Conservation (phyloP, 1,140 invertebrate species). For the Diuraphis noxia region DNA sequence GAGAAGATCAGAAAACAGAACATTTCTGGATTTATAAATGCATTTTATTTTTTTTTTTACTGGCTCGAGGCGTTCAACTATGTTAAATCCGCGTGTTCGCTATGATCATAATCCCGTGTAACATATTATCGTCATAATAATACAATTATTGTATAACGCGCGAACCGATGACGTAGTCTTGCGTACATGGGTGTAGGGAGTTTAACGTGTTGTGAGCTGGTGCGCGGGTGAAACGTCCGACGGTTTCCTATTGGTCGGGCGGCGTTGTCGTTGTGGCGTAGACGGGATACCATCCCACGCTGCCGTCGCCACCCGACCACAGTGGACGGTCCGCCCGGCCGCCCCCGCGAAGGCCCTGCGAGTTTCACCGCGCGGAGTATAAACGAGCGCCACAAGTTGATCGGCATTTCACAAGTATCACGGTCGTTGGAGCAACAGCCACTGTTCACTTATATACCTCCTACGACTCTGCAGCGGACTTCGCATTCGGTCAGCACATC, state of each 20-base stretch:
- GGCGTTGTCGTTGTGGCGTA: slow-evolving; percentile 20
- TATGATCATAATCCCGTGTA: not conserved
- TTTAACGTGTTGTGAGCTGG: not conserved
- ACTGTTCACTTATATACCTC: not conserved
- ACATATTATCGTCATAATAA: not conserved
- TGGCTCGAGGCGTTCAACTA: not conserved
- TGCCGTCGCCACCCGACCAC: not conserved
- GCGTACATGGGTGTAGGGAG: not conserved
- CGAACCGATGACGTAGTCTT: not conserved
- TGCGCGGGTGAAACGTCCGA: not conserved
- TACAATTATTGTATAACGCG: not conserved
- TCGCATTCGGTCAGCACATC: not conserved
- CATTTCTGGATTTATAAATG: not conserved
- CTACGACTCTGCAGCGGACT: not conserved
- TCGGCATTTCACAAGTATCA: slow-evolving; percentile 42
- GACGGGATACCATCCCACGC: slow-evolving; percentile 25
- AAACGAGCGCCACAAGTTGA: slow-evolving; percentile 53
- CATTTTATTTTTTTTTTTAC: not conserved
- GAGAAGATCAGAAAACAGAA: not conserved
- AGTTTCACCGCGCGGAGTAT: slow-evolving; percentile 38
- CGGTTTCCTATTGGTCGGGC: slow-evolving; percentile 36
- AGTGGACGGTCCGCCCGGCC: not conserved
- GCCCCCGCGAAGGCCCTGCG: not conserved
- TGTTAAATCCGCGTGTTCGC: not conserved
- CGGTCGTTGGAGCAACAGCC: slow-evolving; percentile 50